Evolutionary conservation across 1,140 invertebrate genomes (phyloP), one percentile per base, ranked within the genome.

Genomic region (Euschistus heros): DNA sequence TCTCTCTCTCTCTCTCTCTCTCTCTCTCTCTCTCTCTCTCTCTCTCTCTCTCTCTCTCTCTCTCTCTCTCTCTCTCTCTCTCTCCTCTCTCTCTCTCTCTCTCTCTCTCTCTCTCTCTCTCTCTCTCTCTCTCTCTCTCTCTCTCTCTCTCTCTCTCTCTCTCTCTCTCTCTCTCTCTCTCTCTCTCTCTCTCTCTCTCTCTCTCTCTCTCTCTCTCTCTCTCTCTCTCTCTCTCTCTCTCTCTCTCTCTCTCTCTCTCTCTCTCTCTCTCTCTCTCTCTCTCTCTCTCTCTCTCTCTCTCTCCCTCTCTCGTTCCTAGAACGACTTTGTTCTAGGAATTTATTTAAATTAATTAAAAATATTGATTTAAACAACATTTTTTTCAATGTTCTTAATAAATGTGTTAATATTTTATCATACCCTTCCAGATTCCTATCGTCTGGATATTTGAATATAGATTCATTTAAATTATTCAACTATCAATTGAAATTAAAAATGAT

Each of bases 191-290:
- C 62, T 63, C 33, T 46, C 42, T 50, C 46, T 18, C 42, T 24
- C 10, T 42, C 60, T 6, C 62, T 52, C 60, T 44, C 37, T 20
- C 60, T 62, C 20, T 44, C 37, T 44, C 37, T 44, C 26, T 63
- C 62, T 63, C 42, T 47, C 46, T 63, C 37, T 46, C 42, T 63
- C 62, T 63, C 62, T 47, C 24, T 27, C 18, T 46, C 46, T 63
- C 27, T 22, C 62, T 18, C 18, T 46, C 46, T 63, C 37, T 63
- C 46, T 22, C 46, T 63, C 42, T 27, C 46, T 63, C 62, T 47
- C 46, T 50, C 46, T 63, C 62, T 46, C 37, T 46, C 46, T 63
- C 62, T 52, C 47, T 52, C 47, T 52, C 47, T 52, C 47, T 44
- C 47, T 52, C n/a, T 52, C 47, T 52, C 47, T 13, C 47, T 18